phyloP scores from a whole-genome alignment of 2,888 invertebrate genomes.

The Dryococelus australis region DNA sequence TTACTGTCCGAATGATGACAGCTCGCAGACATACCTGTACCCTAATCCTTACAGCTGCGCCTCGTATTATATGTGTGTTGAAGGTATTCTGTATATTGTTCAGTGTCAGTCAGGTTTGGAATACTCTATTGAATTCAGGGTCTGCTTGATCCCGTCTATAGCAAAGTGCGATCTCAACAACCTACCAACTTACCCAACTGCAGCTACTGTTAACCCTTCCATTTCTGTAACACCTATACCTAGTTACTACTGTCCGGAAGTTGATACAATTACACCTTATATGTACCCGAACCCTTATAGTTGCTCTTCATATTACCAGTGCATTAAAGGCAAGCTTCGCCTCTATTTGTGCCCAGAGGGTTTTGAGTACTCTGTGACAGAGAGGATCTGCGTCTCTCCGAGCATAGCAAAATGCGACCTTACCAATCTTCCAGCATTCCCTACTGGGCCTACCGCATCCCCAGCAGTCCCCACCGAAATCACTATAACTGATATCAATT shows the following conservation, averaged over 20 bases:
- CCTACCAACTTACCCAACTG: constrained; percentile 7
- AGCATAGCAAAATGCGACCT: neutral
- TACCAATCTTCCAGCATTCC: neutral
- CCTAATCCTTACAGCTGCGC: neutral
- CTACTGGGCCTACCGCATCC: neutral
- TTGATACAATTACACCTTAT: neutral
- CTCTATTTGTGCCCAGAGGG: neutral
- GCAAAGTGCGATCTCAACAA: neutral
- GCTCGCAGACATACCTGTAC: neutral
- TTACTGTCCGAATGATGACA: neutral
- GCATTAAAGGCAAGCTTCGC: neutral
- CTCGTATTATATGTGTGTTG: neutral
- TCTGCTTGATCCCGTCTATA: neutral
- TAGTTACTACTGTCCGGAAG: neutral
- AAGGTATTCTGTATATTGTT: neutral
- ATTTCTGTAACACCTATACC: neutral
- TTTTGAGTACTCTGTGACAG: neutral
- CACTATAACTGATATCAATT: neutral
- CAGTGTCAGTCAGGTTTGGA: neutral
- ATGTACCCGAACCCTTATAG: constrained; percentile 2
- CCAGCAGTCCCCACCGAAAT: neutral
- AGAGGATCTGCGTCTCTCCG: neutral
- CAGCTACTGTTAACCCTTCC: neutral
- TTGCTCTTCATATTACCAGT: neutral
- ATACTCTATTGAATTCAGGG: neutral